Base-by-base conservation (phyloP, 2,888 invertebrate genomes). In the Alcis repandata region DNA sequence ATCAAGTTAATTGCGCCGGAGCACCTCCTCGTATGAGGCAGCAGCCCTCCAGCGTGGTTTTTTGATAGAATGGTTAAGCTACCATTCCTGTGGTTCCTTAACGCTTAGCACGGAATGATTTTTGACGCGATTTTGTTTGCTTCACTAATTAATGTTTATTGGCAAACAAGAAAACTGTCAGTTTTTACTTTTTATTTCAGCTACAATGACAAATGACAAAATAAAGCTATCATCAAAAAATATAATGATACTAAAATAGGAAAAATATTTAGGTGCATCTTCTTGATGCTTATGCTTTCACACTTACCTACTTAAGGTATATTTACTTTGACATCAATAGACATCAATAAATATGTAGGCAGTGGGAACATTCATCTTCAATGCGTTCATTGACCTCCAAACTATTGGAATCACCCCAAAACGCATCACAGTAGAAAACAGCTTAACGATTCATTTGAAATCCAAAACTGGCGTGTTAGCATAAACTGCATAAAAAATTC, bases 1-100 rank as follows among this genome's bases (percentile, higher is more conserved):
- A 94, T 94, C 94, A 94, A 91, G 93, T 91, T 93, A 93, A 94
- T 93, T 94, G 93, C 91, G 81, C 81, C 77, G 79, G 83, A 85
- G 90, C 88, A 90, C 91, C 91, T 91, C 90, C 90, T 89, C 78
- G 86, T 91, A 88, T 90, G 88, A 87, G 82, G 86, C 87, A 82
- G 87, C 79, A 77, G 82, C 84, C 83, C 85, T 86, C 82, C 75
- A 84, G 81, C 82, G 83, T 81, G 80, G 78, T 86, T 62, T 84
- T 88, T 89, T 85, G 87, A 88, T 85, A 78, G 80, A 82, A 58
- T 65, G 62, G 43, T 56, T 67, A 61, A 67, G 53, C 43, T 65
- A 57, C 59, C 40, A 33, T 46, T 54, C 32, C 15, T 43, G 15
- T 6, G 8, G 41, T 36, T 51, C 0, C 22, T 22, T 22, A 22